Conservation (phyloP, 2,888 invertebrate genomes). For the Diaprepes abbreviatus region DNA sequence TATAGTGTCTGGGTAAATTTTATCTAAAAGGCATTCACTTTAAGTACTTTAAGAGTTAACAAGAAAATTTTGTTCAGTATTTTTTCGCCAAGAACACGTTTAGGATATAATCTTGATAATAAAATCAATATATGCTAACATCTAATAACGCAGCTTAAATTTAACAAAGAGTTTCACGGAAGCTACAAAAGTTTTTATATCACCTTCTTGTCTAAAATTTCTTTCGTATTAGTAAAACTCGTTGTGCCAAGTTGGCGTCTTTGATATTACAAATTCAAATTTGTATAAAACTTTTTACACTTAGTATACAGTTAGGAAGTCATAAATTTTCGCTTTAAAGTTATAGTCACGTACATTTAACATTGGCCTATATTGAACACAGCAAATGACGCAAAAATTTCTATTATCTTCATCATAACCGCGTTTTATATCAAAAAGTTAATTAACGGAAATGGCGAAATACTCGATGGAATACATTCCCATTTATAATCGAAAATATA, state of each 20-base stretch:
- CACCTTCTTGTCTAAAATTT: conserved; percentile 22
- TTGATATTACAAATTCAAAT: conserved; percentile 34
- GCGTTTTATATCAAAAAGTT: conserved; percentile 26
- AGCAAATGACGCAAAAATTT: conserved; percentile 21
- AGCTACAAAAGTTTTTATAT: neutral
- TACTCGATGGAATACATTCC: neutral
- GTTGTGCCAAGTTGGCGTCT: conserved; percentile 25
- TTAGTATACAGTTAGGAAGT: conserved; percentile 25
- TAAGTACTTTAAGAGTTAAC: too few species aligned
- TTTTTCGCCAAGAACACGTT: neutral
- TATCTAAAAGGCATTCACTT: too few species aligned
- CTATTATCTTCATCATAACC: neutral
- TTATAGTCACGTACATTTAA: conserved; percentile 34
- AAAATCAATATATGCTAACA: conserved; percentile 16
- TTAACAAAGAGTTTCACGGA: neutral
- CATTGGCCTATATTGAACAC: conserved; percentile 24
- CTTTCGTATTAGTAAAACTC: conserved; percentile 17
- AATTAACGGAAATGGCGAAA: conserved; percentile 15
- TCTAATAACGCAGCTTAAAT: neutral
- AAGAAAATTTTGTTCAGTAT: too few species aligned
- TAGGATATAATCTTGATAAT: neutral
- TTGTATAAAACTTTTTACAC: conserved; percentile 29
- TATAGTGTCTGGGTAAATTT: too few species aligned
- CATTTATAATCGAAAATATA: conserved; percentile 12
- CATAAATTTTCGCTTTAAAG: conserved; percentile 26